Evolutionary conservation across 1,140 invertebrate species (phyloP), one percentile per base, ranked within the genome.

Genomic region (Bradysia coprophila): DNA sequence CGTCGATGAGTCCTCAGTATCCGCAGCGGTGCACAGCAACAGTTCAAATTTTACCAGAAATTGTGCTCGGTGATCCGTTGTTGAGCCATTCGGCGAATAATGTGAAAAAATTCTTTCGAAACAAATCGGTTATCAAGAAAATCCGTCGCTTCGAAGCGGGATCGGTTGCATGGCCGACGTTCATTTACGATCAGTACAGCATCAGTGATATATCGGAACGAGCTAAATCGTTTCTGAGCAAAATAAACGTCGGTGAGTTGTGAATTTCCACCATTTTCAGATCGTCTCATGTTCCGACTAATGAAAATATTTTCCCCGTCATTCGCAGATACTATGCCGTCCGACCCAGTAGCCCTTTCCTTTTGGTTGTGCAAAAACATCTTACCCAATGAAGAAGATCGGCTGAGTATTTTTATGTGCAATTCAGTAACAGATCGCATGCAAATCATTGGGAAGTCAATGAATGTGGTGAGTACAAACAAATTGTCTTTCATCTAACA

Each of bases 361-460:
- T 84, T 73, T 56, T 85, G 81, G 80, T 66, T 82, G 15, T 74
- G 75, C 16, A 72, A 75, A 38, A 81, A 80, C 56, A 55, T 82
- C 1, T 69, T 75, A 3, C 49, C 79, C 13, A 63, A 71, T 47
- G 69, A 78, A 43, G 49, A 50, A 18, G 62, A 68, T 31, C 57
- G 67, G 33, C 48, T 73, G 4, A 52, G 55, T 31, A 49, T 80
- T 21, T 62, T 83, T 11, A 57, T 62, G 43, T 64, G 75, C n/a
- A 68, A 81, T 54, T 74, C 66, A 46, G 66, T 76, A 1, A 69
- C 77, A 47, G 67, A 72, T 37, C 64, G 79, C 43, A 58, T 84
- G 2, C 65, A 75, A 45, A 68, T 67, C 49, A 75, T 77, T 51
- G 57, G 75, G 2, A 66, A 63, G 46, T 65, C 76, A 41, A 61